phyloP scores from a whole-genome alignment of 2,888 invertebrate species.

The Linnaemya vulpina region DNA sequence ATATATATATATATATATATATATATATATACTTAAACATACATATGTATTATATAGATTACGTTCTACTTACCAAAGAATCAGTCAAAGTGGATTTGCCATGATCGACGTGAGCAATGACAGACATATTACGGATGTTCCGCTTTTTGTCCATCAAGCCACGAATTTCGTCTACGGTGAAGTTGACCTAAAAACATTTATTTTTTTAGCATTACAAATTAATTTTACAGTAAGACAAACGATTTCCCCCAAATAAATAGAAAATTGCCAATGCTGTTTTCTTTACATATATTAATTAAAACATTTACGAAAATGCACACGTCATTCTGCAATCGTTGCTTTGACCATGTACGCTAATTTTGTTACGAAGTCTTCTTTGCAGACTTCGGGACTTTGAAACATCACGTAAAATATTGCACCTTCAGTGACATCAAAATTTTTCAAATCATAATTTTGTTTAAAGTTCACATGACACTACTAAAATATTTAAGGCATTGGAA shows the following conservation, averaged over 20 bases:
- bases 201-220: neutral
- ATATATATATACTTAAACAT: no score
- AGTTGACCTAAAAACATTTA: slow-evolving; percentile 94
- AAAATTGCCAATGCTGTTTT: slow-evolving; percentile 50
- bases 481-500: slow-evolving; percentile 66
- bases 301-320: slow-evolving; percentile 76
- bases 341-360: slow-evolving; percentile 26
- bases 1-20: no score
- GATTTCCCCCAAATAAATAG: no score
- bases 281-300: neutral
- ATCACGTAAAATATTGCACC: slow-evolving; percentile 49
- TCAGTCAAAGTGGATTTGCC: slow-evolving; percentile 99
- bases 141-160: slow-evolving; percentile 99
- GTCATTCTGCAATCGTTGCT: slow-evolving; percentile 75
- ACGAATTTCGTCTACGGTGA: slow-evolving; percentile 99
- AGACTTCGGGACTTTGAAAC: slow-evolving; percentile 49
- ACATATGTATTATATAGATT: neutral
- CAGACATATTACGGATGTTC: slow-evolving; percentile 99
- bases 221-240: slow-evolving; percentile 29
- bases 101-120: slow-evolving; percentile 99
- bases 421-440: slow-evolving; percentile 65
- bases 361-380: slow-evolving; percentile 43
- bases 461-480: slow-evolving; percentile 24
- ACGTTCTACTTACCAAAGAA: slow-evolving; percentile 89
- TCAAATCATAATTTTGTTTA: neutral